Percentiles rank a stretch among this genome's conserved stretches.
Evolutionary conservation across 2,888 invertebrate species (phyloP).

Genomic region (Apamea monoglypha): DNA sequence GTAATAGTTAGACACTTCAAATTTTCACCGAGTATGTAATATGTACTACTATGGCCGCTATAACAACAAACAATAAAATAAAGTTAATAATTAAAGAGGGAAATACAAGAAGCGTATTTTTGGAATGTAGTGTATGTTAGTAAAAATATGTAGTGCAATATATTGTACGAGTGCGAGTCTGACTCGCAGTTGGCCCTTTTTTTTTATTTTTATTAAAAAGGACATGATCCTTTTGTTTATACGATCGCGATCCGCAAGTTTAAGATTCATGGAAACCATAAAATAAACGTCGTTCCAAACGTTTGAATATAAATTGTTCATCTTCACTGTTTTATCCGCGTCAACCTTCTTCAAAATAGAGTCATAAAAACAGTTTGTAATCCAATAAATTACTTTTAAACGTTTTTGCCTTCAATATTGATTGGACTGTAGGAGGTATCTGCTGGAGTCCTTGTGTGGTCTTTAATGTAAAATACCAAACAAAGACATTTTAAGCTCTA

Average conservation of each 20-base stretch:
- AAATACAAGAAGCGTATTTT: not conserved
- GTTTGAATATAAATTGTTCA: constrained; percentile 61
- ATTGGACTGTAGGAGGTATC: not conserved
- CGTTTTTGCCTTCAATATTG: constrained; percentile 13
- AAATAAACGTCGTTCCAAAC: constrained; percentile 49
- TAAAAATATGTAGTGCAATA: not conserved
- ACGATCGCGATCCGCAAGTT: constrained; percentile 24
- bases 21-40: not conserved
- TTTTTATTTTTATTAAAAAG: constrained; percentile 36
- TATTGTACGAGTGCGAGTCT: not conserved
- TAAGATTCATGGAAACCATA: constrained; percentile 58
- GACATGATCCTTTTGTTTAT: constrained; percentile 41
- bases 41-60: not conserved
- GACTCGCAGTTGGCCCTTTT: constrained; percentile 1
- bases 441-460: not conserved
- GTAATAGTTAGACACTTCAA: not conserved
- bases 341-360: constrained; percentile 55
- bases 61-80: not conserved
- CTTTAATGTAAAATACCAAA: not conserved
- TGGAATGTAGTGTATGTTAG: not conserved
- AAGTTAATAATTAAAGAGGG: not conserved
- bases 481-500: not conserved
- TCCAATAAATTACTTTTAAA: constrained; percentile 48
- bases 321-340: constrained; percentile 41
- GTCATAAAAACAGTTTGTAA: constrained; percentile 46